Evolutionary conservation across 2,113 vertebrate genomes (phyloP).

Genomic region (Sialia sialis): DNA sequence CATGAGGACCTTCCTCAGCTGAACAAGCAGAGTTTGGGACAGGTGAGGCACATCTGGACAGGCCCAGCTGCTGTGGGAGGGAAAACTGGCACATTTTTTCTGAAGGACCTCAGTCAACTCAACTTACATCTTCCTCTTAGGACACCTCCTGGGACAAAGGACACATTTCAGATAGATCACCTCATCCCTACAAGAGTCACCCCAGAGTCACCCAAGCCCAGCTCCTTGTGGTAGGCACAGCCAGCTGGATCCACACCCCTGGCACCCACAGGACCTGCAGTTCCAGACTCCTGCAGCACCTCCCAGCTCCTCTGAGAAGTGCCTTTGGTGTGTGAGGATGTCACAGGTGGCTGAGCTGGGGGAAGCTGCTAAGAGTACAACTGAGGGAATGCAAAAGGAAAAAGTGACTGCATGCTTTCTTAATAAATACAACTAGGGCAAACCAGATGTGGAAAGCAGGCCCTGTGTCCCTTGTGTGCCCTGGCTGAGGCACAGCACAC

Average conservation of each 20-base stretch:
- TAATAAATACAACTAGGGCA: background rate
- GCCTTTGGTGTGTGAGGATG: background rate
- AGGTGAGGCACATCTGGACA: background rate
- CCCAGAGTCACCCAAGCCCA: background rate
- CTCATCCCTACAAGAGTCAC: background rate
- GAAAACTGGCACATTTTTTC: background rate
- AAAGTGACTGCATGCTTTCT: background rate
- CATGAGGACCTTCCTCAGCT: background rate
- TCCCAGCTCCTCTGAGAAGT: background rate
- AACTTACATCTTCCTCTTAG: background rate
- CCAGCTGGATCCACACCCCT: background rate
- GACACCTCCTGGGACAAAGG: rapidly evolving
- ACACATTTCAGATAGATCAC: background rate
- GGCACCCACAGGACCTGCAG: background rate
- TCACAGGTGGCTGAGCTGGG: background rate
- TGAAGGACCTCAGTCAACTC: background rate
- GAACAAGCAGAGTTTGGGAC: background rate
- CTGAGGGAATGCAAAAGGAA: background rate
- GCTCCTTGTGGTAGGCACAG: background rate
- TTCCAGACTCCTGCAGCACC: rapidly evolving
- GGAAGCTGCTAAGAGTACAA: background rate
- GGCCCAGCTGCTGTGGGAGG: background rate
- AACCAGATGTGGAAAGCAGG: background rate
- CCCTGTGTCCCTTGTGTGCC: background rate
- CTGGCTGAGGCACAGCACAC: background rate